A percentile compares a stretch with the other conserved stretches of the same genome.
phyloP scores from a whole-genome alignment of 2,888 invertebrate species.

The Ypsolopha sequella region DNA sequence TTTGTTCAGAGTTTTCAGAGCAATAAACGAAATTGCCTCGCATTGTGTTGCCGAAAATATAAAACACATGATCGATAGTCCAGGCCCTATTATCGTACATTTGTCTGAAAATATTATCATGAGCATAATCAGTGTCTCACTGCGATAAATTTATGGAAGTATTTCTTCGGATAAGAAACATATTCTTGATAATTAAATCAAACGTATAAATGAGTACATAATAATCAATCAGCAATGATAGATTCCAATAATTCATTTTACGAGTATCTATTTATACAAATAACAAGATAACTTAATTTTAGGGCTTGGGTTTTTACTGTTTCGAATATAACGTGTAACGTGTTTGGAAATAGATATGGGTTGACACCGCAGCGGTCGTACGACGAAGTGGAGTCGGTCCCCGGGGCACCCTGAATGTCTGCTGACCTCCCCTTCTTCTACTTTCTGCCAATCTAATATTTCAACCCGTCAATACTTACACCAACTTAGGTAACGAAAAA shows the following conservation, averaged over 20 bases:
- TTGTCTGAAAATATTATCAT: too few relatives aligned
- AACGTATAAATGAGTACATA: slow-evolving; percentile 6
- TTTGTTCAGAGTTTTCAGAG: slow-evolving; percentile 16
- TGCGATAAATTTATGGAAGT: too few relatives aligned
- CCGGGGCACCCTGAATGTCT: slow-evolving; percentile 19
- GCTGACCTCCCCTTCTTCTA: slow-evolving; percentile 26
- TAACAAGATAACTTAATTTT: not conserved
- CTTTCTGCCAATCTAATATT: slow-evolving; percentile 27
- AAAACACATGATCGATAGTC: not conserved
- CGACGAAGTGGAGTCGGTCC: slow-evolving; percentile 20
- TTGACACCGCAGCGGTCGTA: slow-evolving; percentile 10
- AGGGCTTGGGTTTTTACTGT: too few relatives aligned
- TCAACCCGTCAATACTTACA: slow-evolving; percentile 1
- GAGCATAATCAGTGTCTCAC: too few relatives aligned
- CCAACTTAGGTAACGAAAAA: too few relatives aligned
- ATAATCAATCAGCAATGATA: slow-evolving; percentile 31
- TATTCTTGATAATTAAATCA: not conserved
- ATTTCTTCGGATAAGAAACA: not conserved
- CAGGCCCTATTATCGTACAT: not conserved
- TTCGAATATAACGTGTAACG: not conserved
- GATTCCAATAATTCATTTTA: slow-evolving; percentile 14
- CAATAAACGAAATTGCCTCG: slow-evolving; percentile 33
- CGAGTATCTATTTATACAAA: not conserved
- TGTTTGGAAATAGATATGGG: slow-evolving; percentile 1
- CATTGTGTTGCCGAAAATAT: slow-evolving; percentile 20